Evolutionary conservation across 2,797 vertebrate species (phyloP).

Genomic region (Cyprinodon diabolis): DNA sequence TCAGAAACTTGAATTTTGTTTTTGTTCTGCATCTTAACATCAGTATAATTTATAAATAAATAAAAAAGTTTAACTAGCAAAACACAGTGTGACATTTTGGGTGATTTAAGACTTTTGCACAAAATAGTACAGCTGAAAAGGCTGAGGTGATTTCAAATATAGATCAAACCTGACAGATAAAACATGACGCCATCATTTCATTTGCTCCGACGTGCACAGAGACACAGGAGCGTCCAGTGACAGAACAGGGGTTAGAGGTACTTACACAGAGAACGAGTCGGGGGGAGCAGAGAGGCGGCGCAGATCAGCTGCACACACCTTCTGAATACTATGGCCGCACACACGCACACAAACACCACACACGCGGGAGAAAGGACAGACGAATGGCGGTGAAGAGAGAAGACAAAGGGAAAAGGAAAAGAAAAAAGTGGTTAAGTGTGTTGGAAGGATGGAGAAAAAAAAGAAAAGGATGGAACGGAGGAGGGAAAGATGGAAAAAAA

Average conservation of each 20-base stretch:
- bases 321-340: conserved; percentile 91
- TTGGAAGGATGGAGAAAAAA: conserved; percentile 9
- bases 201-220: background rate
- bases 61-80: too few relatives aligned
- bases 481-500: conserved; percentile 72
- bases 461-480: conserved; percentile 33
- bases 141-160: conserved; percentile 16
- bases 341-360: conserved; percentile 48
- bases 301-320: conserved; percentile 97
- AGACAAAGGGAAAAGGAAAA: background rate
- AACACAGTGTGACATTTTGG: too few relatives aligned
- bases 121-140: background rate
- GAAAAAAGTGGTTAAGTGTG: background rate
- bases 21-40: too few relatives aligned
- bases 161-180: conserved; percentile 22
- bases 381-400: conserved; percentile 33
- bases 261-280: conserved; percentile 98
- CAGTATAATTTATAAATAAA: too few relatives aligned
- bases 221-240: conserved; percentile 38
- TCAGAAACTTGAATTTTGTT: too few relatives aligned
- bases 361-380: conserved; percentile 54
- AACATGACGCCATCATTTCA: conserved; percentile 1
- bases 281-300: conserved; percentile 98
- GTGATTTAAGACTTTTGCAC: background rate
- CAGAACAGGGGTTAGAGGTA: conserved; percentile 78